Evolutionary conservation across 2,888 invertebrate genomes (phyloP).

Genomic region (Pasiphila rectangulata): DNA sequence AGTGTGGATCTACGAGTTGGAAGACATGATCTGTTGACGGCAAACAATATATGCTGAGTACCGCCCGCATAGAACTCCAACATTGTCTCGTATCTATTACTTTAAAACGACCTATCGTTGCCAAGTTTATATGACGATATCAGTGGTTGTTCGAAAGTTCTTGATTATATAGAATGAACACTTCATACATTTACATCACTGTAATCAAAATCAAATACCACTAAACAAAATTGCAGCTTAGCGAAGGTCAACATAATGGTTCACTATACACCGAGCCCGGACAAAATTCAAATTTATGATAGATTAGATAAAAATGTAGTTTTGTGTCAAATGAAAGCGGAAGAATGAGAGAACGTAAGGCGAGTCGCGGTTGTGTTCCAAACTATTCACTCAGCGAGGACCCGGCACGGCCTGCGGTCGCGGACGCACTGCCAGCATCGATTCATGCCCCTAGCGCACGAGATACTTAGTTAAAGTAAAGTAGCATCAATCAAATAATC

Average conservation of each 20-base stretch:
- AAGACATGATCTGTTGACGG: constrained; percentile 62
- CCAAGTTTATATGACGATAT: constrained; percentile 7
- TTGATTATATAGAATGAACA: background rate
- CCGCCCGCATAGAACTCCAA: constrained; percentile 60
- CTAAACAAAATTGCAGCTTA: constrained; percentile 17
- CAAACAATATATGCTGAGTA: constrained; percentile 67
- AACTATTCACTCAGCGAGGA: constrained; percentile 43
- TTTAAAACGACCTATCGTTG: constrained; percentile 40
- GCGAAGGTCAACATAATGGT: constrained; percentile 20
- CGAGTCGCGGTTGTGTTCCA: constrained; percentile 19
- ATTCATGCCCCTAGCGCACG: constrained; percentile 50
- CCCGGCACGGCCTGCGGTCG: constrained; percentile 63
- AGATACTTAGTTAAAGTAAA: constrained; percentile 54
- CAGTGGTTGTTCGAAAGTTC: background rate
- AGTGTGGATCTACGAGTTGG: constrained; percentile 61
- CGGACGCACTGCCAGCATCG: constrained; percentile 61
- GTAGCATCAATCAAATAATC: constrained; percentile 52
- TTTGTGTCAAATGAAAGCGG: constrained; percentile 23
- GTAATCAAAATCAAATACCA: constrained; percentile 18
- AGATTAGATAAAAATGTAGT: constrained; percentile 19
- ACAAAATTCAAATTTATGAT: background rate
- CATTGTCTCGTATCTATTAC: constrained; percentile 54
- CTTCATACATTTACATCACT: constrained; percentile 5
- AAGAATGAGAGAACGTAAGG: constrained; percentile 15
- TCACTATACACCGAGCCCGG: constrained; percentile 1